Conservation (phyloP, 2,113 vertebrate genomes). For the Coregonus clupeaformis region DNA sequence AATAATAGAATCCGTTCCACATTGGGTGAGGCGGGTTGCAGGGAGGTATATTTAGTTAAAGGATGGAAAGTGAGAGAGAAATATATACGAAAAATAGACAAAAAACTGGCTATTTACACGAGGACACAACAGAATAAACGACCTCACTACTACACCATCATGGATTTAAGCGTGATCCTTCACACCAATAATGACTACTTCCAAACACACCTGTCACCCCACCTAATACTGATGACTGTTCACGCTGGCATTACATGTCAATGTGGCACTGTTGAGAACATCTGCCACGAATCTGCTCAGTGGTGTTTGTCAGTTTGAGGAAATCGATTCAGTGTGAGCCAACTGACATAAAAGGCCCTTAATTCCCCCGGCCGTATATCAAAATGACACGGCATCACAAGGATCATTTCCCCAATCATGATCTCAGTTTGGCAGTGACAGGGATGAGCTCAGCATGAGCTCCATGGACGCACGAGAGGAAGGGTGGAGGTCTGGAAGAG, state of each 20-base stretch:
- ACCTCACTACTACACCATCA: no score
- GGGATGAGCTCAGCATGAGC: neutral
- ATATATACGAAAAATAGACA: no score
- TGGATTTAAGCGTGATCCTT: no score
- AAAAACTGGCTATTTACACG: no score
- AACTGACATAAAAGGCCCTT: constrained; percentile 24
- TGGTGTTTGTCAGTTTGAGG: constrained; percentile 22
- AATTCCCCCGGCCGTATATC: constrained; percentile 16
- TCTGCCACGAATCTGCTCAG: constrained; percentile 11
- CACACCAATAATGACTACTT: constrained; percentile 64
- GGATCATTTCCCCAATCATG: constrained; percentile 16
- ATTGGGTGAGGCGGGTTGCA: no score
- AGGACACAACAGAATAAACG: no score
- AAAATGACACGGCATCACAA: constrained; percentile 27
- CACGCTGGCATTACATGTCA: constrained; percentile 23
- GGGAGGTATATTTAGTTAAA: no score
- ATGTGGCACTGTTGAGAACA: constrained; percentile 34
- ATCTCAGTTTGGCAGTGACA: neutral
- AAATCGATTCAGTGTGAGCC: constrained; percentile 29
- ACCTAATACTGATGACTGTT: constrained; percentile 59
- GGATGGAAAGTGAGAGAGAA: no score
- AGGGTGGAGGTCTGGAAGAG: neutral
- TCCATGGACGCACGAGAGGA: neutral
- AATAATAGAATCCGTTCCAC: no score
- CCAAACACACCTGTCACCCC: constrained; percentile 53